A percentile compares a stretch with the other conserved stretches of the same genome.
phyloP scores from a whole-genome alignment of 92 coral and sea anemone genomes.

The Umimayanthus kanabou region DNA sequence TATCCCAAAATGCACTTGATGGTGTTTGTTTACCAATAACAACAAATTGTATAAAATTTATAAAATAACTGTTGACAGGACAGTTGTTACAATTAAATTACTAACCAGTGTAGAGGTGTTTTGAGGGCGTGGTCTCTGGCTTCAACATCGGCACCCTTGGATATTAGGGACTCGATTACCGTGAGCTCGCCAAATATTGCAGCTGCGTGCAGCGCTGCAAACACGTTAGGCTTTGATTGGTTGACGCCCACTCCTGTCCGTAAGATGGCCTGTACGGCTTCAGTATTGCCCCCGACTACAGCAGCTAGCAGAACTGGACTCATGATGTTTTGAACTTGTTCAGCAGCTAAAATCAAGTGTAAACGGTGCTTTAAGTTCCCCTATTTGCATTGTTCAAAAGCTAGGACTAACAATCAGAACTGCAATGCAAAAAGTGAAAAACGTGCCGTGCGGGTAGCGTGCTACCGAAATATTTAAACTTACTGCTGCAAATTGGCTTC shows the following conservation, averaged over 20 bases:
- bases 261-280: background rate
- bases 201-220: slow-evolving; percentile 10
- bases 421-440: no score
- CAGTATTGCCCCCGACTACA: background rate
- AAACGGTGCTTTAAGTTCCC: no score
- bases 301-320: background rate
- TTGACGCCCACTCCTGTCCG: slow-evolving; percentile 2
- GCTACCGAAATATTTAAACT: no score
- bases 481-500: no score
- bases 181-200: slow-evolving; percentile 2
- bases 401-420: no score
- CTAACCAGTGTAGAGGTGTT: slow-evolving; percentile 38
- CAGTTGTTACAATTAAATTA: no score
- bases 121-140: background rate
- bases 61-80: no score
- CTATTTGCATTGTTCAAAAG: no score
- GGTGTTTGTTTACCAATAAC: no score
- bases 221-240: background rate
- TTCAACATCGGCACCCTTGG: slow-evolving; percentile 9
- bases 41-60: no score
- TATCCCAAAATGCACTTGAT: no score
- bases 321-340: background rate
- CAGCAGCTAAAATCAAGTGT: slow-evolving; percentile 8
- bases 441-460: no score
- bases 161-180: slow-evolving; percentile 3